Evolutionary conservation across 2,888 invertebrate genomes (phyloP).

Genomic region (Epinotia brunnichana): DNA sequence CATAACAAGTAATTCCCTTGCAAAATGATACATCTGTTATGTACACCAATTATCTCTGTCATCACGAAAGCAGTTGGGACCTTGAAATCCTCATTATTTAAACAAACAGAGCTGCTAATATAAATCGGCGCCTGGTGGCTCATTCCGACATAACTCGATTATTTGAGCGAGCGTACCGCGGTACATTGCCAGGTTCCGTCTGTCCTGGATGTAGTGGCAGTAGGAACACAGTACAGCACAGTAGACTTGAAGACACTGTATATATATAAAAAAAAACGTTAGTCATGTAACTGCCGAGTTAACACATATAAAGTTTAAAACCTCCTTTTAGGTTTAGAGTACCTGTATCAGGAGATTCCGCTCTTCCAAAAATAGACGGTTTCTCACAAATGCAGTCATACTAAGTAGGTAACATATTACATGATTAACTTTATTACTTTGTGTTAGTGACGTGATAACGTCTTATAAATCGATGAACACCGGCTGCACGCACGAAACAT

Average conservation of each 20-base stretch:
- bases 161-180: constrained; percentile 43
- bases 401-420: too few species aligned
- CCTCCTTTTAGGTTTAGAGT: too few species aligned
- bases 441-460: too few species aligned
- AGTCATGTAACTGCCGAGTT: too few species aligned
- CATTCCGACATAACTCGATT: constrained; percentile 42
- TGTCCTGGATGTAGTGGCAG: constrained; percentile 7
- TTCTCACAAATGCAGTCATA: too few species aligned
- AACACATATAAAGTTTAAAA: too few species aligned
- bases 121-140: constrained; percentile 17
- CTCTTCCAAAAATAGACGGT: too few species aligned
- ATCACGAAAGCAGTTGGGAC: background rate
- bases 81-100: constrained; percentile 3
- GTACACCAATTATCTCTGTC: background rate
- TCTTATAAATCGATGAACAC: too few species aligned
- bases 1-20: background rate
- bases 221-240: constrained; percentile 29
- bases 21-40: background rate
- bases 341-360: too few species aligned
- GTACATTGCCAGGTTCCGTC: constrained; percentile 45
- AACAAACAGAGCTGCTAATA: constrained; percentile 22
- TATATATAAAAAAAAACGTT: too few species aligned
- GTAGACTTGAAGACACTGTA: background rate
- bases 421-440: too few species aligned
- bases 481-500: too few species aligned